phyloP scores from a whole-genome alignment of 1,140 invertebrate species.

The Drepana arcuata region DNA sequence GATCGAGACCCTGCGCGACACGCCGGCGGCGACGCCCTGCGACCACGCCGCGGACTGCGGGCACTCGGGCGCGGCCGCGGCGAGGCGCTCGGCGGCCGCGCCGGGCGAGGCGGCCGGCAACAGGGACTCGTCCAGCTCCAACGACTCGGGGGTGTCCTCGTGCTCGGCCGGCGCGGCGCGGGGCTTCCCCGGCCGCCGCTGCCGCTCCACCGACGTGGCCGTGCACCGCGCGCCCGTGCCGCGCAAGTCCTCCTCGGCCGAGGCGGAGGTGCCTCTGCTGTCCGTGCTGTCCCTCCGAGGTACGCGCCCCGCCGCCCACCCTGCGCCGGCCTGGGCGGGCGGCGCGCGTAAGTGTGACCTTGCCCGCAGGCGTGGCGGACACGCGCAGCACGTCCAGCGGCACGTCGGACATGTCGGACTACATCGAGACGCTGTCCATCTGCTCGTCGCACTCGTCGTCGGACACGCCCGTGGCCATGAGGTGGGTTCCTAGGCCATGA shows the following conservation, averaged over 20 bases:
- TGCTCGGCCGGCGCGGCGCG: constrained; percentile 74
- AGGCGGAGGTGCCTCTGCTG: constrained; percentile 78
- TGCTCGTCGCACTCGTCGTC: constrained; percentile 81
- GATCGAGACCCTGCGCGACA: constrained; percentile 65
- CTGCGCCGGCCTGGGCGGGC: not conserved
- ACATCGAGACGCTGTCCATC: constrained; percentile 88
- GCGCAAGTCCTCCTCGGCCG: constrained; percentile 79
- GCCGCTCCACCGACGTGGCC: constrained; percentile 4
- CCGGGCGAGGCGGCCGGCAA: constrained; percentile 82
- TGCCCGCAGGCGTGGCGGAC: constrained; percentile 63
- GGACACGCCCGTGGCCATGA: constrained; percentile 70
- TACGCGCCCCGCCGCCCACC: constrained; percentile 5
- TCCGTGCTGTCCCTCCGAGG: constrained; percentile 70
- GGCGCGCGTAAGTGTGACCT: not conserved
- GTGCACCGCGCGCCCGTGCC: constrained; percentile 73
- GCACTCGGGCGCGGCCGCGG: constrained; percentile 10
- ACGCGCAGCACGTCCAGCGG: constrained; percentile 84
- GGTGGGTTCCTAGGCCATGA: constrained; percentile 21
- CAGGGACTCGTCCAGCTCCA: constrained; percentile 85
- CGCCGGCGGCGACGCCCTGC: constrained; percentile 27
- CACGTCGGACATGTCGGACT: constrained; percentile 90
- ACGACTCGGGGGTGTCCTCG: constrained; percentile 85
- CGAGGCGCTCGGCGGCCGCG: constrained; percentile 10
- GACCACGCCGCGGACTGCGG: constrained; percentile 27
- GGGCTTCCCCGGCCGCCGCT: constrained; percentile 51